phyloP scores from a whole-genome alignment of 2,888 invertebrate species.

The Dyspetes luteomarginatus region DNA sequence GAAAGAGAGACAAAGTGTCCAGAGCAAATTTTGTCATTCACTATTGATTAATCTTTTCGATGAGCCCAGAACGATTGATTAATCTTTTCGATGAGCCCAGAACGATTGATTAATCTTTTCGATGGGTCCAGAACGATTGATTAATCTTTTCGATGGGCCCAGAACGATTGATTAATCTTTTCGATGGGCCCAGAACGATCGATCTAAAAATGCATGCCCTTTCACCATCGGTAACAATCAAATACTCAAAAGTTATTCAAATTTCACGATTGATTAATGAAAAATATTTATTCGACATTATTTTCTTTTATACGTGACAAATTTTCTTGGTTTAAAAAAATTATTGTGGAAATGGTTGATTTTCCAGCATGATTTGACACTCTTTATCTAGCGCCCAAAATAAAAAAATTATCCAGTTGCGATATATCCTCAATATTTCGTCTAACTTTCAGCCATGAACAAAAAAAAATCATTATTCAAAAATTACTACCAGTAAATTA shows the following conservation, averaged over 20 bases:
- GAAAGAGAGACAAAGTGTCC: constrained; percentile 17
- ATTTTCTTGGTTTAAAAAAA: no score
- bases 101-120: constrained; percentile 32
- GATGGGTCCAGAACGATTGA: no score
- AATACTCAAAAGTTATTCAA: background rate
- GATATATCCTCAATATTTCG: background rate
- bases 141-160: constrained; percentile 9
- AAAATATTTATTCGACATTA: background rate
- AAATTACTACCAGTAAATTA: background rate
- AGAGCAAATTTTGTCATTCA: constrained; percentile 2
- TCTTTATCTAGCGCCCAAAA: no score
- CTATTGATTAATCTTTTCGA: constrained; percentile 24
- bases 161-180: constrained; percentile 23
- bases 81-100: background rate
- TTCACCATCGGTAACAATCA: background rate
- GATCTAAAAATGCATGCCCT: constrained; percentile 15
- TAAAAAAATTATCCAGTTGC: background rate
- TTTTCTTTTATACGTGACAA: no score
- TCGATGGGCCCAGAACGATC: no score
- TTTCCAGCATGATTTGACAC: no score
- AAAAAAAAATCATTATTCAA: background rate
- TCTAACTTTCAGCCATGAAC: background rate
- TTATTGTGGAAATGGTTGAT: no score
- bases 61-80: constrained; percentile 8
- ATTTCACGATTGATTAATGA: background rate